These are phyloP conservation scores for Thunnus thynnus DNA, from an alignment of 2,113 vertebrate species.

Conservation along the genomic window DNA sequence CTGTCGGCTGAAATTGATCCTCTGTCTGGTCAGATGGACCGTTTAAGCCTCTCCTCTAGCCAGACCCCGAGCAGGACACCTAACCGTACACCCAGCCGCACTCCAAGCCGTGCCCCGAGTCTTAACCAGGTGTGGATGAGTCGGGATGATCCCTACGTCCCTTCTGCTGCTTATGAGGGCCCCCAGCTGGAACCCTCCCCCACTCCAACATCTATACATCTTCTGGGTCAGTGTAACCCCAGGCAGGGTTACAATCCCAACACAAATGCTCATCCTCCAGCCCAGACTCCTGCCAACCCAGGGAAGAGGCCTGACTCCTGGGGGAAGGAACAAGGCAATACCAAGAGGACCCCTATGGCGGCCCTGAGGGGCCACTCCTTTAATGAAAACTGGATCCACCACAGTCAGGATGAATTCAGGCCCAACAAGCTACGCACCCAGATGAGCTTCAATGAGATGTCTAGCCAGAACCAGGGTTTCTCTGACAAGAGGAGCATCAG, in stretches of 20 bases:
- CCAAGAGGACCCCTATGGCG: constrained; percentile 92
- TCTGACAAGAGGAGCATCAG: constrained; percentile 91
- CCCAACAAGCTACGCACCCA: constrained; percentile 91
- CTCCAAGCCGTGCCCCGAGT: constrained; percentile 88
- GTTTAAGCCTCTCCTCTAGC: constrained; percentile 90
- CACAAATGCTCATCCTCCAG: constrained; percentile 76
- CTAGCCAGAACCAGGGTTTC: constrained; percentile 89
- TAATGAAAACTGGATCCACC: constrained; percentile 94
- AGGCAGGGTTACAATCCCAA: constrained; percentile 90
- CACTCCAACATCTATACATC: constrained; percentile 89
- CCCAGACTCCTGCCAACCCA: constrained; percentile 76
- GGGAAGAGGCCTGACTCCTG: constrained; percentile 88
- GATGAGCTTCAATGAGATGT: constrained; percentile 94
- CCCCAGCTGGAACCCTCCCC: constrained; percentile 83
- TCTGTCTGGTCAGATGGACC: constrained; percentile 94
- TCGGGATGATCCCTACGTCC: constrained; percentile 92
- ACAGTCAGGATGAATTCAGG: constrained; percentile 91
- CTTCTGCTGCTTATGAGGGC: constrained; percentile 85
- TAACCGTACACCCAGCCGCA: constrained; percentile 83
- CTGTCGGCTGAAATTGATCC: constrained; percentile 93
- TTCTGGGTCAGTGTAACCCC: constrained; percentile 93
- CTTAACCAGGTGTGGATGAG: constrained; percentile 96
- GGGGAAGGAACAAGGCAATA: constrained; percentile 92
- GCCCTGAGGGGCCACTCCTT: constrained; percentile 91
- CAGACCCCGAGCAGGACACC: constrained; percentile 86